Evolutionary conservation across 2,113 vertebrate genomes (phyloP).

Genomic region (Phyllostomus hastatus): DNA sequence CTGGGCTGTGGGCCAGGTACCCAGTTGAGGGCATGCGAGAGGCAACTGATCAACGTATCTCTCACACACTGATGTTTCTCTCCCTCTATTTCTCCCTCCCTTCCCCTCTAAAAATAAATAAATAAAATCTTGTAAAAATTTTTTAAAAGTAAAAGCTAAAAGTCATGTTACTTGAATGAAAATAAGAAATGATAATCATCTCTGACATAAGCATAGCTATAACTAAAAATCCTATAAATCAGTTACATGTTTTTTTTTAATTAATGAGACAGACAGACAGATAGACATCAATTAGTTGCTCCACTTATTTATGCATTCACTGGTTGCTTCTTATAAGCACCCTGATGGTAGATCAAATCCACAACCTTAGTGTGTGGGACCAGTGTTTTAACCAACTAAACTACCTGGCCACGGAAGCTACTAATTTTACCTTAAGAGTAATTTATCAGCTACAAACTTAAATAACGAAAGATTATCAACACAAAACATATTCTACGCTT

Average conservation of each 20-base stretch:
- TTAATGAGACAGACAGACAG: not conserved
- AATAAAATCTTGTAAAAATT: no score
- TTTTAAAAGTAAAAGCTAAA: not conserved
- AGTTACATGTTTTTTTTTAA: not conserved
- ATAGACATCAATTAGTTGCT: not conserved
- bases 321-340: not conserved
- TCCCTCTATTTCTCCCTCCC: no score
- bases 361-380: not conserved
- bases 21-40: no score
- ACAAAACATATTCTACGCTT: not conserved
- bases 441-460: not conserved
- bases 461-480: not conserved
- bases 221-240: not conserved
- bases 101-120: no score
- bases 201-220: not conserved
- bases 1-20: no score
- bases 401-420: not conserved
- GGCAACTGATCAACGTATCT: no score
- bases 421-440: not conserved
- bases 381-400: not conserved
- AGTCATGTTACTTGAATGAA: not conserved
- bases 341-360: not conserved
- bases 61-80: no score
- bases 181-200: not conserved
- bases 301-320: not conserved